A percentile compares a stretch with the other conserved stretches of the same genome.
phyloP scores from a whole-genome alignment of 2,797 vertebrate species.

The Amphiprion clarkii region DNA sequence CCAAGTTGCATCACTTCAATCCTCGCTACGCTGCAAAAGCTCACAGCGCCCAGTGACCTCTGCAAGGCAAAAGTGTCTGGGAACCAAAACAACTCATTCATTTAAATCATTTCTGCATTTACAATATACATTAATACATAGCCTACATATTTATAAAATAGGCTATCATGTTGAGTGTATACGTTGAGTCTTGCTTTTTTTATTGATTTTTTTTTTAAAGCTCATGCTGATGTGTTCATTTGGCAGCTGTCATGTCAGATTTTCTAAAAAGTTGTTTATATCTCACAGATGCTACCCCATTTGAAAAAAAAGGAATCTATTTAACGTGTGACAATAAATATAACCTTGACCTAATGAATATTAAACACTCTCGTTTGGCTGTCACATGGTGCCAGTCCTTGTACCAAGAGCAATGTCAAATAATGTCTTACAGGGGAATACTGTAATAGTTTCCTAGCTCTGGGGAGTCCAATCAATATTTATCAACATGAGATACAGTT shows the following conservation, averaged over 20 bases:
- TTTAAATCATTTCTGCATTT: background rate
- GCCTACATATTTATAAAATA: background rate
- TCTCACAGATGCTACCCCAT: conserved; percentile 33
- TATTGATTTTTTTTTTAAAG: background rate
- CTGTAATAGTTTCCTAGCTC: conserved; percentile 62
- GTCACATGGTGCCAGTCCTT: conserved; percentile 69
- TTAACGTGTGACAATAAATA: conserved; percentile 51
- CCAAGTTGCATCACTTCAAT: conserved; percentile 52
- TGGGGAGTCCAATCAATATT: conserved; percentile 80
- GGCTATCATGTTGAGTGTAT: background rate
- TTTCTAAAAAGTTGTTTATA: background rate
- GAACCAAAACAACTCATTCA: conserved; percentile 3
- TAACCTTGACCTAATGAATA: conserved; percentile 68
- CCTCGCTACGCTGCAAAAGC: conserved; percentile 43
- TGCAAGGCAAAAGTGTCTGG: conserved; percentile 55
- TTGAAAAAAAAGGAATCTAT: background rate
- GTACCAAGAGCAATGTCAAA: conserved; percentile 74
- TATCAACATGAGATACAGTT: conserved; percentile 73
- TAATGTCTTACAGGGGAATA: conserved; percentile 70
- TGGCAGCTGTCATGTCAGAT: conserved; percentile 14
- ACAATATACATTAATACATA: background rate
- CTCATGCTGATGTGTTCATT: conserved; percentile 1
- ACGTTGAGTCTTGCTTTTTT: background rate
- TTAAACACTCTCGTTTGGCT: conserved; percentile 59
- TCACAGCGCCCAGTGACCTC: conserved; percentile 64